Evolutionary conservation across 2,113 vertebrate genomes (phyloP).

Genomic region (Cryptomyrus ogoouensis): DNA sequence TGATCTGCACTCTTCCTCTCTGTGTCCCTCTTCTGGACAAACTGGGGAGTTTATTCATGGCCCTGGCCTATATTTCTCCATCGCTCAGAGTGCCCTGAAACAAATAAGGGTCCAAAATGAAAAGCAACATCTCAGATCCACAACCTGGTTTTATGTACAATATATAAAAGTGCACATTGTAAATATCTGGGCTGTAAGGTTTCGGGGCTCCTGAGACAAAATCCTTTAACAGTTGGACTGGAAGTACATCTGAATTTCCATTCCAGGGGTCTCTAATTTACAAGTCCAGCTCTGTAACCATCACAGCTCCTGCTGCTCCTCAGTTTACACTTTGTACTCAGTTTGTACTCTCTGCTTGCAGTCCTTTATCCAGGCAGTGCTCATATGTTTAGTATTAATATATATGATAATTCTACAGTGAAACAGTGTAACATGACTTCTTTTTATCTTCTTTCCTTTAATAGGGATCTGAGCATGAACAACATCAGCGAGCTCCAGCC

Average conservation of each 20-base stretch:
- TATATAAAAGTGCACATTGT: neutral
- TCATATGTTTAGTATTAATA: neutral
- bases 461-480: constrained; percentile 72
- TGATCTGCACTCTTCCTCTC: neutral
- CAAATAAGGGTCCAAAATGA: neutral
- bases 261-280: neutral
- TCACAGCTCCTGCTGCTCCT: neutral
- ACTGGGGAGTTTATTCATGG: neutral
- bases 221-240: neutral
- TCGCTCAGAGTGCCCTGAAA: neutral
- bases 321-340: neutral
- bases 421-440: neutral
- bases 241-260: neutral
- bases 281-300: neutral
- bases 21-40: neutral
- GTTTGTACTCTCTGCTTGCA: neutral
- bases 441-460: neutral
- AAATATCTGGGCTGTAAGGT: neutral
- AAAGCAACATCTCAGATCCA: neutral
- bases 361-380: neutral
- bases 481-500: constrained; percentile 63
- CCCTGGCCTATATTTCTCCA: neutral
- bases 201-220: neutral
- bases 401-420: neutral
- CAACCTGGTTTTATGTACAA: neutral